A percentile compares a stretch with the other conserved stretches of the same genome.
Evolutionary conservation across 2,113 vertebrate species (phyloP).

Genomic region (Phyllopteryx taeniolatus): DNA sequence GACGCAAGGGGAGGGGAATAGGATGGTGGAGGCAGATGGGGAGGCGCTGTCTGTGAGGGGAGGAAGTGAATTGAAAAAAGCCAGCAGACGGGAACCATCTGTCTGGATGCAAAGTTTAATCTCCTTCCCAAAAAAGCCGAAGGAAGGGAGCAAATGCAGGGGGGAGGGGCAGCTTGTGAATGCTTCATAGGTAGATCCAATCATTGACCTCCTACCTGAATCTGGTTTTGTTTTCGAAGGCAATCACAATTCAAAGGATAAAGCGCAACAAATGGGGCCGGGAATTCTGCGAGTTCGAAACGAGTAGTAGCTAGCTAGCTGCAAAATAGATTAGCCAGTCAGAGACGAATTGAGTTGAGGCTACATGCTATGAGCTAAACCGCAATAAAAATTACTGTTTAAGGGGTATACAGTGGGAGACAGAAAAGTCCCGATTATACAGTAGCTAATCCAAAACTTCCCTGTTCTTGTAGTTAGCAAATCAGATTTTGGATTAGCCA

Average conservation of each 20-base stretch:
- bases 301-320: too few species aligned
- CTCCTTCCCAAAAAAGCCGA: constrained; percentile 48
- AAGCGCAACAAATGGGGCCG: constrained; percentile 37
- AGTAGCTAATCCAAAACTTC: too few species aligned
- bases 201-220: neutral
- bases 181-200: constrained; percentile 26
- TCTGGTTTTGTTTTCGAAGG: neutral
- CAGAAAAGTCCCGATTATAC: too few species aligned
- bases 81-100: constrained; percentile 97
- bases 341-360: too few species aligned
- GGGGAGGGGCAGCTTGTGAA: constrained; percentile 29
- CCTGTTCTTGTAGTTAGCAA: too few species aligned
- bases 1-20: constrained; percentile 46
- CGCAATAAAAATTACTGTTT: too few species aligned
- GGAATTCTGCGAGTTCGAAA: constrained; percentile 29
- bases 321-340: too few species aligned
- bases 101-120: constrained; percentile 83
- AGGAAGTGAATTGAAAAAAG: constrained; percentile 92
- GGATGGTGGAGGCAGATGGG: constrained; percentile 55
- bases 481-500: too few species aligned
- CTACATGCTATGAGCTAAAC: too few species aligned
- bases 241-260: constrained; percentile 45
- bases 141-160: constrained; percentile 26
- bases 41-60: constrained; percentile 76
- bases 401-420: too few species aligned